These are phyloP conservation scores for Epizoanthus ramosus DNA, from an alignment of 92 coral and sea anemone species.

Conservation along the genomic window DNA sequence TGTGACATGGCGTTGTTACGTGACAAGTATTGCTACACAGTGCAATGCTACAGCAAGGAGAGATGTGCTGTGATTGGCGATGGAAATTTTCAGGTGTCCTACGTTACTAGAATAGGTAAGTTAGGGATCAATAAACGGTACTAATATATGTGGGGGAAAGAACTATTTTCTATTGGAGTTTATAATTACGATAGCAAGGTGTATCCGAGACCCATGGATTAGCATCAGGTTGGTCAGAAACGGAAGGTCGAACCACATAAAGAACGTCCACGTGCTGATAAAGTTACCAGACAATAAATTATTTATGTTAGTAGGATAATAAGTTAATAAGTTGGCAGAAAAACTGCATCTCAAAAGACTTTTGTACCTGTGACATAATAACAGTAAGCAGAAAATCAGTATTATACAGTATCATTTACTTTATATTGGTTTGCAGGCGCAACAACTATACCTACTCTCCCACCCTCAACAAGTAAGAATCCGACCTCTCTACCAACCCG, in stretches of 20 bases:
- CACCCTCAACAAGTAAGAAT: conserved; percentile 1
- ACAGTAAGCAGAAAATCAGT: too few relatives aligned
- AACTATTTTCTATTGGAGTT: too few relatives aligned
- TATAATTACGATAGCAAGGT: too few relatives aligned
- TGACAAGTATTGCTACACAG: conserved; percentile 69
- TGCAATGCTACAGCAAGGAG: conserved; percentile 70
- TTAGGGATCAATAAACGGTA: too few relatives aligned
- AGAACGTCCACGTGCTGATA: too few relatives aligned
- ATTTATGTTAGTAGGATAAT: neutral
- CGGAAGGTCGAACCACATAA: too few relatives aligned
- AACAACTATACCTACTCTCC: conserved; percentile 7
- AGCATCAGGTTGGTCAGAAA: too few relatives aligned
- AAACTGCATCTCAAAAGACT: neutral
- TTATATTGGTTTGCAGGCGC: neutral
- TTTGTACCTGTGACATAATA: too few relatives aligned
- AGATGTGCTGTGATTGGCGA: conserved; percentile 83
- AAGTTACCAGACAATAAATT: too few relatives aligned
- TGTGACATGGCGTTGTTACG: conserved; percentile 87
- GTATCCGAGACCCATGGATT: too few relatives aligned
- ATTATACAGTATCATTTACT: too few relatives aligned
- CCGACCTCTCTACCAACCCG: neutral
- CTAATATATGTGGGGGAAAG: too few relatives aligned
- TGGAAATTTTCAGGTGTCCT: conserved; percentile 78
- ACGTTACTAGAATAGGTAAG: conserved; percentile 77
- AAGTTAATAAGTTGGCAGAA: neutral